Conservation (phyloP, 2,113 vertebrate species). For the Dipodomys merriami region DNA sequence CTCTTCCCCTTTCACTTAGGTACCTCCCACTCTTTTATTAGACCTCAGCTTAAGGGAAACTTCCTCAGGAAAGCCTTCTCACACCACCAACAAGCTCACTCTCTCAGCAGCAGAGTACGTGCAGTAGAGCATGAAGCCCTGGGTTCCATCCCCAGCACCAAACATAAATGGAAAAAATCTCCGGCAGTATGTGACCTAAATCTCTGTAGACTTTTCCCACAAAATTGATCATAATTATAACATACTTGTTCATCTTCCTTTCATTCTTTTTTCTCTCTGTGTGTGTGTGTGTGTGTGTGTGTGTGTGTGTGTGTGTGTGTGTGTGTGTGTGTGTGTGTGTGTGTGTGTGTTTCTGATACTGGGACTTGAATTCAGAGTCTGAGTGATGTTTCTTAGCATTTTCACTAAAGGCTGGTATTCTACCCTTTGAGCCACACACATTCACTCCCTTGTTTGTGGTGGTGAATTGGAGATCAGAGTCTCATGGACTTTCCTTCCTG, state of each 20-base stretch:
- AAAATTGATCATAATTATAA: not conserved
- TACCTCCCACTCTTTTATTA: not conserved
- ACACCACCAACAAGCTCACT: not conserved
- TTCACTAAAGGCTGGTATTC: too few relatives aligned
- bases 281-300: too few relatives aligned
- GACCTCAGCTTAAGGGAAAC: constrained; percentile 14
- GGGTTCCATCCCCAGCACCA: not conserved
- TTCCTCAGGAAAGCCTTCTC: constrained; percentile 24
- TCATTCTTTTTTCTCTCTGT: not conserved
- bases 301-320: too few relatives aligned
- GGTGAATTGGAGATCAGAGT: too few relatives aligned
- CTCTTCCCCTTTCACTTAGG: constrained; percentile 46
- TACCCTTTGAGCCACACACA: too few relatives aligned
- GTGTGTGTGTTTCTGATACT: too few relatives aligned
- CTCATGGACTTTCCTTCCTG: too few relatives aligned
- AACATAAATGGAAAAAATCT: not conserved
- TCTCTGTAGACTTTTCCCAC: not conserved
- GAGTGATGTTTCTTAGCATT: too few relatives aligned
- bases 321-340: too few relatives aligned
- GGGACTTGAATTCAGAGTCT: too few relatives aligned
- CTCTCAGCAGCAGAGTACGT: not conserved
- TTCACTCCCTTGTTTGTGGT: not conserved
- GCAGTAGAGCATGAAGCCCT: not conserved
- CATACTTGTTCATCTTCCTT: not conserved
- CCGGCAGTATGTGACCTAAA: not conserved